Percentiles rank a stretch among this genome's conserved stretches.
Evolutionary conservation across 2,113 vertebrate genomes (phyloP).

Genomic region (Myotis yumanensis): DNA sequence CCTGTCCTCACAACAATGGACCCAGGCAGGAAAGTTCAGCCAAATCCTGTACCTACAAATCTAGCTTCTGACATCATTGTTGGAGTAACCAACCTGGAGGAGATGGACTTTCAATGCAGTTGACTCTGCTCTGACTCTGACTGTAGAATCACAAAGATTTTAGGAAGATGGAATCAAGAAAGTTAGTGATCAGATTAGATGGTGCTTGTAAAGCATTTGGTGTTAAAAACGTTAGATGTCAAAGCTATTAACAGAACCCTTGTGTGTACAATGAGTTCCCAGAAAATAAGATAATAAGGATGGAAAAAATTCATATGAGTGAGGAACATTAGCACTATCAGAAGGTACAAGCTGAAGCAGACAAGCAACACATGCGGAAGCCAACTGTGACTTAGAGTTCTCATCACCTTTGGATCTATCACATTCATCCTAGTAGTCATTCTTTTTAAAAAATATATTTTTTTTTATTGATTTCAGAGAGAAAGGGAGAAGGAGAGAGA

Average conservation of each 20-base stretch:
- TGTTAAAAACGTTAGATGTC: slow-evolving; percentile 60
- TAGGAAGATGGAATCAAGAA: not conserved
- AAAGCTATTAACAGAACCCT: slow-evolving; percentile 59
- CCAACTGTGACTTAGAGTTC: not conserved
- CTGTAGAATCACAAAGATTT: not conserved
- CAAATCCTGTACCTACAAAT: not conserved
- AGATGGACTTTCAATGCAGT: not conserved
- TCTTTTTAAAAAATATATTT: not conserved
- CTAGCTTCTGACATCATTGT: not conserved
- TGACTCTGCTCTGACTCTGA: not conserved
- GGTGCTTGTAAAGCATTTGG: slow-evolving; percentile 59
- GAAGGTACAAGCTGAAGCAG: not conserved
- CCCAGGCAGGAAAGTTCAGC: not conserved
- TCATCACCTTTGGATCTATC: not conserved
- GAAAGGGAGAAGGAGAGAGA: too few species aligned
- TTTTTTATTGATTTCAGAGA: too few species aligned
- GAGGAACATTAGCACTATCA: slow-evolving; percentile 41
- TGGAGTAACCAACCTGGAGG: not conserved
- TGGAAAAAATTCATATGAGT: slow-evolving; percentile 30
- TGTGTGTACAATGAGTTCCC: slow-evolving; percentile 58
- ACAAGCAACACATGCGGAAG: not conserved
- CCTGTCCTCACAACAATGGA: not conserved
- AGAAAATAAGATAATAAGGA: slow-evolving; percentile 51
- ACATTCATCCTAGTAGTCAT: rapidly evolving
- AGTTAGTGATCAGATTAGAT: not conserved